Conservation (phyloP, 2,888 invertebrate species). For the Torymus tubicola region DNA sequence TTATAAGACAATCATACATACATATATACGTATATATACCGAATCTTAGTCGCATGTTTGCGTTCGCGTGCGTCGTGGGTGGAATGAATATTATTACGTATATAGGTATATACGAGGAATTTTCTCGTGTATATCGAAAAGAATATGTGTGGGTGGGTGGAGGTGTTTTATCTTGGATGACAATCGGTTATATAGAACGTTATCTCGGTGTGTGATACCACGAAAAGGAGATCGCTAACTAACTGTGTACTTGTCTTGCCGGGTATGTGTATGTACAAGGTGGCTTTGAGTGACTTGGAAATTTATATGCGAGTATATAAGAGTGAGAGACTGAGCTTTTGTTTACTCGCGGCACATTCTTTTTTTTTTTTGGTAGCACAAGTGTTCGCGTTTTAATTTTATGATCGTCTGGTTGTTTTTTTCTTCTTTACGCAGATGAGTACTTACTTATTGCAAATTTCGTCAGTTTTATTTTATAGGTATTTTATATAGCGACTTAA, state of each 20-base stretch:
- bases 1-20: background rate
- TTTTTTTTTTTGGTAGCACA: background rate
- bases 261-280: background rate
- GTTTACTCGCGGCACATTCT: slow-evolving; percentile 29
- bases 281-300: slow-evolving; percentile 14
- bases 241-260: background rate
- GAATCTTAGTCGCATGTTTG: too few relatives aligned
- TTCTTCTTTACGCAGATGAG: too few relatives aligned
- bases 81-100: too few relatives aligned
- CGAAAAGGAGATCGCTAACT: slow-evolving; percentile 46
- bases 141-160: background rate
- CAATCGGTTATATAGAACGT: slow-evolving; percentile 35
- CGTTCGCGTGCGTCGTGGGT: too few relatives aligned
- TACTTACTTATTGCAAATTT: too few relatives aligned
- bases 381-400: background rate
- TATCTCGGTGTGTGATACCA: slow-evolving; percentile 40
- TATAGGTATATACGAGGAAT: too few relatives aligned
- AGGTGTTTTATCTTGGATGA: slow-evolving; percentile 32
- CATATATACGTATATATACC: background rate
- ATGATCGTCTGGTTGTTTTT: too few relatives aligned
- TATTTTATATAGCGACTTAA: too few relatives aligned
- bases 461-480: too few relatives aligned
- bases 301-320: slow-evolving; percentile 17
- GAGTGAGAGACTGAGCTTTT: background rate
- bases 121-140: slow-evolving; percentile 10